Percentiles rank a stretch among this genome's conserved stretches.
These are phyloP conservation scores for Gastracanthus pulcherrimus DNA, from an alignment of 2,888 invertebrate species.

Conservation along the genomic window DNA sequence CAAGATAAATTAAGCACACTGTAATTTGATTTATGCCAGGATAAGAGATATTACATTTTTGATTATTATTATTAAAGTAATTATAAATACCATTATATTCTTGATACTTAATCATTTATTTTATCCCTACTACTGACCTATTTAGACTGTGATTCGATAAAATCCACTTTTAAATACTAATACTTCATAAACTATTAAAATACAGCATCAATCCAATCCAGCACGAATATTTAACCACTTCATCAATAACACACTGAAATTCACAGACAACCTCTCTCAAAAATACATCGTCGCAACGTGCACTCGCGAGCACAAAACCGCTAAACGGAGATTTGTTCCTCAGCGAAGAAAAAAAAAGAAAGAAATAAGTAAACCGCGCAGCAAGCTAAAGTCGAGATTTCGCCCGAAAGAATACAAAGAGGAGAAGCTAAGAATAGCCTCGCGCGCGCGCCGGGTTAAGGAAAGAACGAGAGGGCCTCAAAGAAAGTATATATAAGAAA, in stretches of 20 bases:
- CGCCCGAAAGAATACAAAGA: not conserved
- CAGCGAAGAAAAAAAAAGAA: not conserved
- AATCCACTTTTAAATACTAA: too few relatives aligned
- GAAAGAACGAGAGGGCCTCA: not conserved
- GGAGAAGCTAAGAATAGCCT: constrained; percentile 16
- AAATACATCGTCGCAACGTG: not conserved
- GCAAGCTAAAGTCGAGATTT: constrained; percentile 20
- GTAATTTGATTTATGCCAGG: not conserved
- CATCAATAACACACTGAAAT: too few relatives aligned
- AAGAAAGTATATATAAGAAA: not conserved
- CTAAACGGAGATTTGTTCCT: constrained; percentile 25
- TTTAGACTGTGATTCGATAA: too few relatives aligned
- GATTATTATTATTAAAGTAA: too few relatives aligned
- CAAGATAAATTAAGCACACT: not conserved
- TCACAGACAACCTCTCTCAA: too few relatives aligned
- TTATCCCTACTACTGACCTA: too few relatives aligned
- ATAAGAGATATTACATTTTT: not conserved
- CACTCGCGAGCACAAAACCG: not conserved
- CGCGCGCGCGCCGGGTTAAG: not conserved
- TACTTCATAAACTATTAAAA: too few relatives aligned
- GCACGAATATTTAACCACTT: too few relatives aligned
- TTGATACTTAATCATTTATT: too few relatives aligned
- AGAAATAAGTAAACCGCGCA: not conserved
- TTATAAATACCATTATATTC: too few relatives aligned
- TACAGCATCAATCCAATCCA: too few relatives aligned